Evolutionary conservation across 2,888 invertebrate species (phyloP).

Genomic region (Calliopum simillimum): DNA sequence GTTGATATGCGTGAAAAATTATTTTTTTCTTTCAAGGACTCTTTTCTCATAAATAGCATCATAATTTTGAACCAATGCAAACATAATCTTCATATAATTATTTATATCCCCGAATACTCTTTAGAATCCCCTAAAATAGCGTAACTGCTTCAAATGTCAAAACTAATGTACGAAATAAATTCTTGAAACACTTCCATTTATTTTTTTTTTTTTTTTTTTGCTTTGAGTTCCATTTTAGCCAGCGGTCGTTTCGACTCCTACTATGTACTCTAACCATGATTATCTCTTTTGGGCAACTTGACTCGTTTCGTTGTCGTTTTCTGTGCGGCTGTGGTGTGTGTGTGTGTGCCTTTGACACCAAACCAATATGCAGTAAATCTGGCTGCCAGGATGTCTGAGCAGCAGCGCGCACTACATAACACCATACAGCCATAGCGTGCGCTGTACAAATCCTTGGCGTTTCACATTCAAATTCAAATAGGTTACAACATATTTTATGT

Average conservation of each 20-base stretch:
- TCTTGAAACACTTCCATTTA: slow-evolving; percentile 45
- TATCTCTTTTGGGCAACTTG: slow-evolving; percentile 6
- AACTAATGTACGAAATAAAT: slow-evolving; percentile 64
- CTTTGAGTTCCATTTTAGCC: slow-evolving; percentile 38
- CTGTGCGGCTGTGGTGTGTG: slow-evolving; percentile 10
- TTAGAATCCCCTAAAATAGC: background rate
- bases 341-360: slow-evolving; percentile 63
- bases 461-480: slow-evolving; percentile 49
- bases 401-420: slow-evolving; percentile 48
- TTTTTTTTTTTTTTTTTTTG: slow-evolving; percentile 26
- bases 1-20: no score
- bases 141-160: slow-evolving; percentile 53
- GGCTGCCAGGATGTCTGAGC: slow-evolving; percentile 56
- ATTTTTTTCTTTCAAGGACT: no score
- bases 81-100: no score
- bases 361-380: slow-evolving; percentile 68
- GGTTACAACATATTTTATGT: slow-evolving; percentile 63
- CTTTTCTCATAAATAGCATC: no score
- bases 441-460: slow-evolving; percentile 12
- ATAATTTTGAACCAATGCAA: no score
- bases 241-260: slow-evolving; percentile 13
- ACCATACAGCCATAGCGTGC: slow-evolving; percentile 11
- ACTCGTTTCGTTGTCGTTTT: background rate
- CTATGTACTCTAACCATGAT: background rate
- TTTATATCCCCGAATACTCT: no score